Percentiles rank a stretch among this genome's conserved stretches.
Evolutionary conservation across 2,888 invertebrate species (phyloP).

Genomic region (Leptopterna dolabrata): DNA sequence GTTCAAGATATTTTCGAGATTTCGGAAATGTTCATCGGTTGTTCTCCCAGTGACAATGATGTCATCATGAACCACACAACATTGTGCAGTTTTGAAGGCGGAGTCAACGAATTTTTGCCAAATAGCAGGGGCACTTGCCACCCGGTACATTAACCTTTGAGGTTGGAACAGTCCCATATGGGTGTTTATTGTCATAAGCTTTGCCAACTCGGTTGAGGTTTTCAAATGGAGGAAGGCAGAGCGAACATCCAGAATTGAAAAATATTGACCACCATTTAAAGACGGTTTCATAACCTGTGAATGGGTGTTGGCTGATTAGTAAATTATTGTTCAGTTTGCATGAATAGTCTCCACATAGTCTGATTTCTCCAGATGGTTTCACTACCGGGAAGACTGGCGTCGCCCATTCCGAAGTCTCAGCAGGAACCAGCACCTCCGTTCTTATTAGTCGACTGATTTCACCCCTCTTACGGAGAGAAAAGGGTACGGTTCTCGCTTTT

Average conservation of each 20-base stretch:
- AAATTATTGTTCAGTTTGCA: neutral
- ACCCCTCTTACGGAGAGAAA: too few relatives aligned
- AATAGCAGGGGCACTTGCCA: neutral
- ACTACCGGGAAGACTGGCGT: conserved; percentile 11
- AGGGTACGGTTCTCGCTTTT: neutral
- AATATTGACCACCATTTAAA: neutral
- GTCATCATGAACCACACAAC: conserved; percentile 4
- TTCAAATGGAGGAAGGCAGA: neutral
- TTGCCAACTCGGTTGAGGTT: neutral
- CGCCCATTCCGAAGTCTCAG: neutral
- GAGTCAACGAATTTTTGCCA: conserved; percentile 8
- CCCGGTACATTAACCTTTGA: conserved; percentile 14
- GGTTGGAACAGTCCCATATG: neutral
- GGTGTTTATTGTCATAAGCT: conserved; percentile 1
- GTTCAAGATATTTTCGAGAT: neutral
- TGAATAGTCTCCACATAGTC: conserved; percentile 7
- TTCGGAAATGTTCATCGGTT: conserved; percentile 17
- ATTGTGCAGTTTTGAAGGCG: neutral
- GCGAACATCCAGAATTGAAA: neutral
- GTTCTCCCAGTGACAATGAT: conserved; percentile 8
- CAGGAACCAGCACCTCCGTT: neutral
- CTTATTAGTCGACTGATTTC: too few relatives aligned
- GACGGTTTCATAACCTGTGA: neutral
- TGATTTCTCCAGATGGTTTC: neutral
- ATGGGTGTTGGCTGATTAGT: neutral